Evolutionary conservation across 1,140 invertebrate species (phyloP), one percentile per base, ranked within the genome.

Genomic region (Andrena cerasifolii): DNA sequence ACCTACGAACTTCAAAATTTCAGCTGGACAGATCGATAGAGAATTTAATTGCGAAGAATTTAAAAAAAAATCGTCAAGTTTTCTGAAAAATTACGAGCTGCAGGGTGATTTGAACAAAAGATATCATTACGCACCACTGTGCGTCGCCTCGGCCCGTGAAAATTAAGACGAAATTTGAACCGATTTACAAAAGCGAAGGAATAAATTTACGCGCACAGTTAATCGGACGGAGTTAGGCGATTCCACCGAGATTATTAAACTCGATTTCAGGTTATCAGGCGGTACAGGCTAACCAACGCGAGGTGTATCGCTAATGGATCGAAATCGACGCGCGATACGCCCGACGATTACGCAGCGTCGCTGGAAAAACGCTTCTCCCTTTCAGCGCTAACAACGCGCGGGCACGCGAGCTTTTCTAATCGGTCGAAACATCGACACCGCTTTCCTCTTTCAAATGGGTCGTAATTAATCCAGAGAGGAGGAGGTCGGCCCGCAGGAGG

Each of bases 331-430:
- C 21, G 33, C 33, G 24, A 66, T 18, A 31, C 54, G 54, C 33
- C 12, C 8, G 3, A 10, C 21, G 24, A 31, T 59, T 71, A 43
- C 28, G 16, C 40, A n/a, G 33, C 49, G 1, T 21, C 49, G n/a
- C 1, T 51, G 43, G 40, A 24, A 49, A 51, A 31, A 18, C 14
- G 26, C 24, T 43, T 45, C 18, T 31, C 36, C 12, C 26, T 26
- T 40, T 28, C 33, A 26, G 1, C 4, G 3, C 6, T 40, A 26
- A 62, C 45, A 73, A 63, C 31, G 47, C 18, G 45, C 45, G 21
- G 31, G 24, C 71, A 28, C 36, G 36, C 36, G 36, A 40, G 36
- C 36, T 40, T 40, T 40, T 40, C 49, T 28, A 75, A 67, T 75
- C 40, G 45, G 16, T 24, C 40, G 10, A 33, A 66, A 5, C 61